Evolutionary conservation across 1,140 invertebrate species (phyloP), one percentile per base, ranked within the genome.

Genomic region (Trypoxylus dichotomus): DNA sequence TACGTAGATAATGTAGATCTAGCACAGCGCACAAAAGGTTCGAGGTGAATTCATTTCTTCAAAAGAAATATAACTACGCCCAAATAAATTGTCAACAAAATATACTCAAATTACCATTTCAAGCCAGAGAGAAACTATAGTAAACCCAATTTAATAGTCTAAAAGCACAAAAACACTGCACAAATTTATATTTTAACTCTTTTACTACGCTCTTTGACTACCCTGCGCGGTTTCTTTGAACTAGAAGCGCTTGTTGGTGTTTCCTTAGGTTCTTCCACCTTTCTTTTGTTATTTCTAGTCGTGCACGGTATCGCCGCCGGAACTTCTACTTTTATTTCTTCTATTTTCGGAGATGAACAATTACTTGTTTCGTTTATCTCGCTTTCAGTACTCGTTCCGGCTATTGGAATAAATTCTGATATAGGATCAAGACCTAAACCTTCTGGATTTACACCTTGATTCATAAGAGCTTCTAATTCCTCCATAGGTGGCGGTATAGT

Each of bases 381-480:
- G 13, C 72, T 71, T 78, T 76, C 68, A 11, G 47, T 75, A 60
- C 37, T 60, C 54, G 54, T 78, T 47, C 77, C 74, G 29, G 82
- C 84, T 74, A 88, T 88, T 10, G 88, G 87, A 77, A 88, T 87
- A 76, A 88, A 88, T 74, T 88, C 86, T 19, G 87, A 81, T 19
- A 84, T 15, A 8, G 77, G 79, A 37, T 81, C 77, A 7, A 80
- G 76, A 27, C 82, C 80, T 11, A 90, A 86, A 63, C 87, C 88
- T 79, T 91, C 90, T 0, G 90, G 88, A 76, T 90, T 81, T 21
- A 90, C 88, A 73, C 89, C 90, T 81, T 91, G 91, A 86, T 91
- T 91, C 7, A 89, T 86, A 6, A 91, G 81, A 21, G 88, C 89
- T 47, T 91, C 89, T 13, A 91, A 82, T 84, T 92, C 90, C 71